These are phyloP conservation scores for Rhynchophorus ferrugineus DNA, from an alignment of 1,140 invertebrate genomes.

Conservation along the genomic window DNA sequence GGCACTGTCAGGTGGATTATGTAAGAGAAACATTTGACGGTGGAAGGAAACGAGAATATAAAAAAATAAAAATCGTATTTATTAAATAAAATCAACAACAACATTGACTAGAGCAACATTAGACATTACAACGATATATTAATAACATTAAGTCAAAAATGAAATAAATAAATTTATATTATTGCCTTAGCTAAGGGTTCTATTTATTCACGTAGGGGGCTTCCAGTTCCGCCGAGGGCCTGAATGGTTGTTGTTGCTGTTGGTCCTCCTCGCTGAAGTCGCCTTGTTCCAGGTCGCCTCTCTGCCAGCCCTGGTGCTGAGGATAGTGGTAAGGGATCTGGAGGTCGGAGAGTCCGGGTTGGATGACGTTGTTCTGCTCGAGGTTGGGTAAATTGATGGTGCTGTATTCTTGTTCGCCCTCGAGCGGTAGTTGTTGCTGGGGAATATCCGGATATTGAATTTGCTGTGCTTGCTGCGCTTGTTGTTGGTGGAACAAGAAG, in stretches of 20 bases:
- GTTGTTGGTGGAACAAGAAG: constrained; percentile 7
- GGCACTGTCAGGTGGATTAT: too few relatives aligned
- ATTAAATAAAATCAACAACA: too few relatives aligned
- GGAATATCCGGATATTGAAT: constrained; percentile 23
- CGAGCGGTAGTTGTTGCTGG: constrained; percentile 16
- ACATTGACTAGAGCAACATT: too few relatives aligned
- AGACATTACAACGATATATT: too few relatives aligned
- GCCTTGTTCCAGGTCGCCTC: constrained; percentile 6
- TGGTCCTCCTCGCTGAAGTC: not conserved
- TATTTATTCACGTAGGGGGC: constrained; percentile 25
- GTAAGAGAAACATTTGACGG: too few relatives aligned
- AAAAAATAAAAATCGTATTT: too few relatives aligned
- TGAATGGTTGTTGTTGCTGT: constrained; percentile 17
- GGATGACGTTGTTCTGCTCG: constrained; percentile 20
- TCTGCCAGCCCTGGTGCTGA: constrained; percentile 23
- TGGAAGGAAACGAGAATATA: too few relatives aligned
- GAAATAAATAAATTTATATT: too few relatives aligned
- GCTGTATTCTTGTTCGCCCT: constrained; percentile 9
- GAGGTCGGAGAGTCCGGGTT: constrained; percentile 31
- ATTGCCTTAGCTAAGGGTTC: too few relatives aligned
- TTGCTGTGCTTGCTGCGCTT: constrained; percentile 13
- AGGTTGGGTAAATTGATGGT: not conserved
- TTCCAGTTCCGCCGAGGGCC: constrained; percentile 27
- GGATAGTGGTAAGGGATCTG: constrained; percentile 33
- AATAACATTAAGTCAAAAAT: too few relatives aligned